Conservation (phyloP, 1,140 invertebrate species). For the Vanessa tameamea region DNA sequence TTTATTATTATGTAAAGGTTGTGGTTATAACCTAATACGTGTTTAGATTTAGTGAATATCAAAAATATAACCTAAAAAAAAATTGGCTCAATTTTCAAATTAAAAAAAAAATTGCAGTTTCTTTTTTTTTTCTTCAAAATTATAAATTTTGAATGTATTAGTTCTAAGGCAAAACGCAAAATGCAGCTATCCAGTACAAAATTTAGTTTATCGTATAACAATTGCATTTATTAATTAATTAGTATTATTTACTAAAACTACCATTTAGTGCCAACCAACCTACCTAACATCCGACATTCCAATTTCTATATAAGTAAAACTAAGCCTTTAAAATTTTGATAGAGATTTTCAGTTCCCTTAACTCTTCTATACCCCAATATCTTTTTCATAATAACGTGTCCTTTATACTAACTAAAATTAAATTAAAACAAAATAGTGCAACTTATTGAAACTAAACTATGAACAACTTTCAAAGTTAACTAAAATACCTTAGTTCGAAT, state of each 20-base stretch:
- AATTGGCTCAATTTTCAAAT: constrained; percentile 3
- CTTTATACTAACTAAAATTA: no score
- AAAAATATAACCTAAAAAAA: not conserved
- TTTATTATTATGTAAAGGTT: not conserved
- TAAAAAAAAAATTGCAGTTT: not conserved
- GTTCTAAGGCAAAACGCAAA: not conserved
- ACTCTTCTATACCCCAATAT: no score
- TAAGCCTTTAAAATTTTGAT: not conserved
- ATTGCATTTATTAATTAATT: constrained; percentile 20
- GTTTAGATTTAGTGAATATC: not conserved
- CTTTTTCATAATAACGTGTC: no score
- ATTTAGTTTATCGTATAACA: not conserved
- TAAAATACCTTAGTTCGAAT: no score
- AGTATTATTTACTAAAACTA: not conserved
- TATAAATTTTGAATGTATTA: not conserved
- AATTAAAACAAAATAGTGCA: no score
- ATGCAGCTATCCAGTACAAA: not conserved
- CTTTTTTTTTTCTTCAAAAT: not conserved
- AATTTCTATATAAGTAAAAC: constrained; percentile 11
- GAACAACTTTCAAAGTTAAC: no score
- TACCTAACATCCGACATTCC: constrained; percentile 19
- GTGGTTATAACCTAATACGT: not conserved
- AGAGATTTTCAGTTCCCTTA: not conserved
- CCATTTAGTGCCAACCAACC: not conserved
- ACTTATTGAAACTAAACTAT: no score